A percentile compares a stretch with the other conserved stretches of the same genome.
Evolutionary conservation across 2,888 invertebrate species (phyloP).

Genomic region (Mimachlamys varia): DNA sequence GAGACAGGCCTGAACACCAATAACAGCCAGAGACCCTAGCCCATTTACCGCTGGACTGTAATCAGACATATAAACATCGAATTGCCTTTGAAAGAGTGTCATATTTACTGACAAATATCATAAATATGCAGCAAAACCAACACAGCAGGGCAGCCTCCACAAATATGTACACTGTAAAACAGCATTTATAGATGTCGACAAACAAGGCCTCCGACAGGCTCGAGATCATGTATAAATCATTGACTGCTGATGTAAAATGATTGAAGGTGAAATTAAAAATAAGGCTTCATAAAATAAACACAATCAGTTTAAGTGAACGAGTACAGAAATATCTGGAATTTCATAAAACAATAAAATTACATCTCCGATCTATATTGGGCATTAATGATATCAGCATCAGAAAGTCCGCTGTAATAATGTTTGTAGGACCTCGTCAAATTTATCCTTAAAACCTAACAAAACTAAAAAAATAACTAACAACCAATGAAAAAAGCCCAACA

Average conservation of each 20-base stretch:
- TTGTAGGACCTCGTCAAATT: too few species aligned
- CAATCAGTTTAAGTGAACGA: neutral
- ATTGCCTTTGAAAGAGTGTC: neutral
- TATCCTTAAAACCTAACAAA: neutral
- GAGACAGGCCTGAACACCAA: neutral
- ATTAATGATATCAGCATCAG: too few species aligned
- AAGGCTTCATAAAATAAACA: neutral
- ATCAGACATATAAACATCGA: slow-evolving; percentile 3
- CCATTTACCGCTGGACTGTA: neutral
- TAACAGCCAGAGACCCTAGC: neutral
- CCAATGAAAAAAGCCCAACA: neutral
- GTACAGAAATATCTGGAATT: too few species aligned
- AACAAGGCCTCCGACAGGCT: neutral
- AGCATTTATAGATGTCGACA: neutral
- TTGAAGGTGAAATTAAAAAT: neutral
- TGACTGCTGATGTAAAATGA: neutral
- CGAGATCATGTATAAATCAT: neutral
- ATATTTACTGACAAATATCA: slow-evolving; percentile 34
- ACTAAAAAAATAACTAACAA: neutral
- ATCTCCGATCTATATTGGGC: too few species aligned
- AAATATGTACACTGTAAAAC: slow-evolving; percentile 15
- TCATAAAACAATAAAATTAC: too few species aligned
- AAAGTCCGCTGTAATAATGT: too few species aligned
- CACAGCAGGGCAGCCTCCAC: neutral
- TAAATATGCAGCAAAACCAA: slow-evolving; percentile 4